Evolutionary conservation across 2,113 vertebrate genomes (phyloP).

Genomic region (Mus pahari): DNA sequence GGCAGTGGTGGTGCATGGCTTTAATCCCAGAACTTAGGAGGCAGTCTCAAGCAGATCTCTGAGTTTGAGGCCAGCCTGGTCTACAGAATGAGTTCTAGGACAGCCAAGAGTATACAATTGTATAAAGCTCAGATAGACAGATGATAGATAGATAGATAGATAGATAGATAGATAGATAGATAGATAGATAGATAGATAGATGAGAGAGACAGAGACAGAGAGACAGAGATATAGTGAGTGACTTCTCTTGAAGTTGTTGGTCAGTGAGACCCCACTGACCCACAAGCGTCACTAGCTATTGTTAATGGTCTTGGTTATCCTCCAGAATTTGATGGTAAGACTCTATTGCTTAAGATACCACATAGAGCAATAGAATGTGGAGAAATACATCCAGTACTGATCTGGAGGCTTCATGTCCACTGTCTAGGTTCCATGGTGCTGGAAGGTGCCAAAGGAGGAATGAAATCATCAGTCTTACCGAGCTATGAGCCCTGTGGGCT

Average conservation of each 20-base stretch:
- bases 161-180: too few relatives aligned
- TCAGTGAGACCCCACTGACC: not conserved
- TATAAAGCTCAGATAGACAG: not conserved
- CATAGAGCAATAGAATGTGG: not conserved
- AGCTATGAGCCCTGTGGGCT: not conserved
- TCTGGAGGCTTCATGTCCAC: not conserved
- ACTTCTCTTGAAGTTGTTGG: not conserved
- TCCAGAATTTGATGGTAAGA: not conserved
- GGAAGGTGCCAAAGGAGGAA: not conserved
- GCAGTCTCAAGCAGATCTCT: too few relatives aligned
- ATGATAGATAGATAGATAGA: too few relatives aligned
- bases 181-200: too few relatives aligned
- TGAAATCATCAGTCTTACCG: not conserved
- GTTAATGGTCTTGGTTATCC: not conserved
- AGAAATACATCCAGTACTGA: not conserved
- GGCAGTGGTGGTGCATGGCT: too few relatives aligned
- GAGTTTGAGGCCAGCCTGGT: too few relatives aligned
- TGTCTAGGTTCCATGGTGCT: not conserved
- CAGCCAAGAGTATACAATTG: not conserved
- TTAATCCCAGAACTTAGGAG: too few relatives aligned
- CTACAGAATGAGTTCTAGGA: too few relatives aligned
- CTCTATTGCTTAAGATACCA: not conserved
- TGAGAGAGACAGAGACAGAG: too few relatives aligned
- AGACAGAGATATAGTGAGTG: not conserved
- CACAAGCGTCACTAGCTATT: not conserved